A percentile compares a stretch with the other conserved stretches of the same genome.
These are phyloP conservation scores for Tigriopus japonicus DNA, from an alignment of 1,140 invertebrate species.

Conservation along the genomic window DNA sequence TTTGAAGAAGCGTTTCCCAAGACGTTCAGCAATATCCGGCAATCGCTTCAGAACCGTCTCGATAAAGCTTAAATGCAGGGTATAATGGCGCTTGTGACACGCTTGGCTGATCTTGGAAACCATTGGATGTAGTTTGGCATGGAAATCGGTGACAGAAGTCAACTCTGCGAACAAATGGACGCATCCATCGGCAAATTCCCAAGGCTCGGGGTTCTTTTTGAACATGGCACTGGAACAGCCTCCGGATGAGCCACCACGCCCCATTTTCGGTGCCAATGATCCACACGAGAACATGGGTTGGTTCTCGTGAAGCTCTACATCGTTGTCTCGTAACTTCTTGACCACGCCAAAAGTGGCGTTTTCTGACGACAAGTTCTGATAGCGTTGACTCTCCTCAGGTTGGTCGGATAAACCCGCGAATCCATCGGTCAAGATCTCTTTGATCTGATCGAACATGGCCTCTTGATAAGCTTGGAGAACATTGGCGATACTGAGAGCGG, in stretches of 20 bases:
- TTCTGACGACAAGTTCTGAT: slow-evolving; percentile 19
- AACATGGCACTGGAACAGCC: slow-evolving; percentile 26
- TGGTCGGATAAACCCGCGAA: not conserved
- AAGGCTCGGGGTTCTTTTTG: slow-evolving; percentile 32
- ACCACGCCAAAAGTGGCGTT: slow-evolving; percentile 31
- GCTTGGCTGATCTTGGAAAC: slow-evolving; percentile 28
- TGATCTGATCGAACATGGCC: slow-evolving; percentile 13
- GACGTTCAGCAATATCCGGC: slow-evolving; percentile 29
- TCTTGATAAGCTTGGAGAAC: slow-evolving; percentile 31
- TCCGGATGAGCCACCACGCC: slow-evolving; percentile 24
- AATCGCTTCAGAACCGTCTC: slow-evolving; percentile 35
- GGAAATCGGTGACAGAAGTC: slow-evolving; percentile 23
- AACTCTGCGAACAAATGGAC: slow-evolving; percentile 31
- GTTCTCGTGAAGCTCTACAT: slow-evolving; percentile 32
- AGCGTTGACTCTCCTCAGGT: not conserved
- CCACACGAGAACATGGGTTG: slow-evolving; percentile 37
- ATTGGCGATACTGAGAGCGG: slow-evolving; percentile 31
- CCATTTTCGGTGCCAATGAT: slow-evolving; percentile 36
- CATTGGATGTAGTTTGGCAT: slow-evolving; percentile 20
- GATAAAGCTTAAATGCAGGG: slow-evolving; percentile 31
- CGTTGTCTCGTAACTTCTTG: slow-evolving; percentile 32
- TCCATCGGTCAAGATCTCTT: not conserved
- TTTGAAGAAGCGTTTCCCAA: slow-evolving; percentile 35
- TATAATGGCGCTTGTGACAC: slow-evolving; percentile 28
- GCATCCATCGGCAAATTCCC: slow-evolving; percentile 38